Evolutionary conservation across 2,113 vertebrate genomes (phyloP).

Genomic region (Struthidea cinerea): DNA sequence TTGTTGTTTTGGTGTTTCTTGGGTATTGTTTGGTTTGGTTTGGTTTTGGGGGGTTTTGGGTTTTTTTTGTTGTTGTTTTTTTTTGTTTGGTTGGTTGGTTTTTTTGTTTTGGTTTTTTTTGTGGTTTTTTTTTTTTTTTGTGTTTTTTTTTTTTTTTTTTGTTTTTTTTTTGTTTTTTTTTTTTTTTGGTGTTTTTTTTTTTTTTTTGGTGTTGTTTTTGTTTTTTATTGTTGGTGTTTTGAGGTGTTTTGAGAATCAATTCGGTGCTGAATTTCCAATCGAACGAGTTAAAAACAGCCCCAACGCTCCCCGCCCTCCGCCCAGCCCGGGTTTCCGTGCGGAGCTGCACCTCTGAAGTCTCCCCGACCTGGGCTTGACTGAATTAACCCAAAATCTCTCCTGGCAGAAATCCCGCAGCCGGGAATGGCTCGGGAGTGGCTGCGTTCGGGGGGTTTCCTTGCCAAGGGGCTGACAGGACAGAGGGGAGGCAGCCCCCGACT

Average conservation of each 20-base stretch:
- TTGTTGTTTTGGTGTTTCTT: too few species aligned
- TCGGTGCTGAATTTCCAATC: not conserved
- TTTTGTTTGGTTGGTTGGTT: too few species aligned
- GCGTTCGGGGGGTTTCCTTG: not conserved
- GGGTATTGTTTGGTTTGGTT: too few species aligned
- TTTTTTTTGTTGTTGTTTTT: too few species aligned
- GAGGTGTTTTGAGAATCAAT: not conserved
- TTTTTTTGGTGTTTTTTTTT: too few species aligned
- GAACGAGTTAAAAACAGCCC: slow-evolving; percentile 5
- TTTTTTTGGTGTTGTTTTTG: too few species aligned
- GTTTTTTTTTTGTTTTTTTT: too few species aligned
- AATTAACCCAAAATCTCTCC: not conserved
- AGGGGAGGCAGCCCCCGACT: not conserved
- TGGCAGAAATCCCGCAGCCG: not conserved
- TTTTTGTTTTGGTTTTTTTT: too few species aligned
- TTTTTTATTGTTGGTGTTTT: too few species aligned
- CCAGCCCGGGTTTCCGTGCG: not conserved
- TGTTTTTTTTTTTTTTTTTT: too few species aligned
- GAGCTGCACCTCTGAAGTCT: not conserved
- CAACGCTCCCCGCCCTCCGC: not conserved
- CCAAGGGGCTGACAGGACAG: not conserved
- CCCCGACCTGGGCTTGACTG: not conserved
- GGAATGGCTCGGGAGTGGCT: rapidly evolving
- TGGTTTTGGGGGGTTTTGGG: too few species aligned
- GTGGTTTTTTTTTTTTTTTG: too few species aligned